These are phyloP conservation scores for Lerista edwardsae DNA, from an alignment of 2,797 vertebrate genomes.

Conservation along the genomic window DNA sequence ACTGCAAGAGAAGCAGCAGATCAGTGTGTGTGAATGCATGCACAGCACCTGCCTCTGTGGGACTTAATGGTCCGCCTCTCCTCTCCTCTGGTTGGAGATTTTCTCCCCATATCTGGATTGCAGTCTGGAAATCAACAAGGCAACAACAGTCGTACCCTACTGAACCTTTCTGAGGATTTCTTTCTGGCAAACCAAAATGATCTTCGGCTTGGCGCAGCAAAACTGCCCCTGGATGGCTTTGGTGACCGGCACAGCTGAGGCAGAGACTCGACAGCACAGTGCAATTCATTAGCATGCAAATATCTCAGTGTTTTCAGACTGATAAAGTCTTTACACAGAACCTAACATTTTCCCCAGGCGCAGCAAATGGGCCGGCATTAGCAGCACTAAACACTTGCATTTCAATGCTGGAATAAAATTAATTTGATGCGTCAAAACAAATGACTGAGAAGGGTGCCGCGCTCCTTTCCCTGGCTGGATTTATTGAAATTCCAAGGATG, in stretches of 20 bases:
- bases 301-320: neutral
- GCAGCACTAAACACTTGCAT: neutral
- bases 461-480: neutral
- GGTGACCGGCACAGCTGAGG: neutral
- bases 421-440: constrained; percentile 31
- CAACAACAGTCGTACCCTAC: neutral
- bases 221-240: neutral
- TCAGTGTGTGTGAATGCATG: neutral
- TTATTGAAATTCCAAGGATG: too few species aligned
- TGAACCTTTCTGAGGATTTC: neutral
- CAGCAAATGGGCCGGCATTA: constrained; percentile 28
- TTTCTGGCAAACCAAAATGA: neutral
- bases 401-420: constrained; percentile 33
- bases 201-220: neutral
- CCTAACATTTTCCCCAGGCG: constrained; percentile 1
- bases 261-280: neutral
- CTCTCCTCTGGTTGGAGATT: too few species aligned
- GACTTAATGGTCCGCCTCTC: too few species aligned
- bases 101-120: neutral
- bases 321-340: constrained; percentile 2
- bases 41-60: too few species aligned
- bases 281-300: neutral
- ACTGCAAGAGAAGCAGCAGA: neutral
- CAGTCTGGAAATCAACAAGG: neutral
- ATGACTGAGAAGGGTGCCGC: neutral